Percentiles rank a stretch among this genome's conserved stretches.
Conservation (phyloP, 2,113 vertebrate species). For the Athene noctua region DNA sequence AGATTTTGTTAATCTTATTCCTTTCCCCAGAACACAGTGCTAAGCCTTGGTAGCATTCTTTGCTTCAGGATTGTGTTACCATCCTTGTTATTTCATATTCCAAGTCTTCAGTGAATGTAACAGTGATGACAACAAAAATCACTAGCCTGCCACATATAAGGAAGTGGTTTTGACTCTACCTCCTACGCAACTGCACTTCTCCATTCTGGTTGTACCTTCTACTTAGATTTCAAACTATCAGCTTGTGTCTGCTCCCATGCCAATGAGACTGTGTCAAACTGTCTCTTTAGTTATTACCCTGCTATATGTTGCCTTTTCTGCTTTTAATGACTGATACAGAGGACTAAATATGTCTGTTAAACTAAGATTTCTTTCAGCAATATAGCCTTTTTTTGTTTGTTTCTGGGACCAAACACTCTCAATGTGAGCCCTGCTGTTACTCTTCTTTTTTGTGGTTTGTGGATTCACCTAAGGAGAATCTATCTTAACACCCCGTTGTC, state of each 20-base stretch:
- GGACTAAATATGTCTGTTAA: neutral
- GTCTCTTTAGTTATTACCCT: neutral
- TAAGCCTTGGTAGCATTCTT: neutral
- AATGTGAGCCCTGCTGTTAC: neutral
- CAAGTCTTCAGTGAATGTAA: neutral
- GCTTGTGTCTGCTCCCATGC: neutral
- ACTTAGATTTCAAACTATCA: neutral
- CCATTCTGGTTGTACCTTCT: neutral
- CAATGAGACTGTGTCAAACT: neutral
- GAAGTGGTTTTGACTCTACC: neutral
- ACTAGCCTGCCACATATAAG: neutral
- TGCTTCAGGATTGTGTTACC: neutral
- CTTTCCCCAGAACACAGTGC: neutral
- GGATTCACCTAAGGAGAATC: neutral
- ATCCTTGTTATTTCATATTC: neutral
- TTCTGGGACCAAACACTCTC: neutral
- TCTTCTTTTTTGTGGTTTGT: neutral
- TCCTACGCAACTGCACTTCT: neutral
- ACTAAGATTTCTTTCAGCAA: neutral
- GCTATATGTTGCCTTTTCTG: neutral
- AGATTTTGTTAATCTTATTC: neutral
- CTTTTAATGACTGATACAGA: neutral
- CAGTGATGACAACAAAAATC: neutral
- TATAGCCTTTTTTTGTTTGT: neutral
- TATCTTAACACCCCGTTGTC: neutral